Evolutionary conservation across 1,140 invertebrate species (phyloP).

Genomic region (Scaptomyza graminum): DNA sequence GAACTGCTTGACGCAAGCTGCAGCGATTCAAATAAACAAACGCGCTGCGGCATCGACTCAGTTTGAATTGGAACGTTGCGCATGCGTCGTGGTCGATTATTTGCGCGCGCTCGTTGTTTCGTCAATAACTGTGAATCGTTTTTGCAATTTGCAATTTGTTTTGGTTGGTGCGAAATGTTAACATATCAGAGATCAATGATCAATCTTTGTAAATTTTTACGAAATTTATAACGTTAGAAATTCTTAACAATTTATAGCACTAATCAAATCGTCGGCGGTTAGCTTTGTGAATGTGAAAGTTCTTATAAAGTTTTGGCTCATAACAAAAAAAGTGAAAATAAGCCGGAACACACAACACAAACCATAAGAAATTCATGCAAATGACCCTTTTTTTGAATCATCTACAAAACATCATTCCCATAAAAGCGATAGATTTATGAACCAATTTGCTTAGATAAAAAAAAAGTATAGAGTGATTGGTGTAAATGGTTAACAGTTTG

Average conservation of each 20-base stretch:
- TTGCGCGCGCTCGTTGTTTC: constrained; percentile 22
- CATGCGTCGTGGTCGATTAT: constrained; percentile 53
- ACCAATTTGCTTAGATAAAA: constrained; percentile 41
- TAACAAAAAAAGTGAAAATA: constrained; percentile 53
- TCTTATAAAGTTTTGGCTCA: constrained; percentile 57
- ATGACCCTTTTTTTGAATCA: constrained; percentile 54
- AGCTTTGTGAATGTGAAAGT: constrained; percentile 63
- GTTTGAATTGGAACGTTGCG: constrained; percentile 78
- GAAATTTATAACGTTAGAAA: not conserved
- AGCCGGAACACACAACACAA: constrained; percentile 27
- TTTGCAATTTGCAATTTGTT: constrained; percentile 22
- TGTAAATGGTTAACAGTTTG: constrained; percentile 20
- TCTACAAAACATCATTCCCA: constrained; percentile 11
- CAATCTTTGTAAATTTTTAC: not conserved
- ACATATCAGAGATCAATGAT: not conserved
- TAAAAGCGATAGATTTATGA: constrained; percentile 54
- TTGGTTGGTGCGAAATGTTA: constrained; percentile 44
- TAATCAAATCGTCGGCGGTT: not conserved
- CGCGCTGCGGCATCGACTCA: constrained; percentile 53
- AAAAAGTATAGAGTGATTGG: not conserved
- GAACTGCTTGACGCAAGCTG: constrained; percentile 37
- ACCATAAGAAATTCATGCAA: constrained; percentile 41
- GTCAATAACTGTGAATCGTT: constrained; percentile 25
- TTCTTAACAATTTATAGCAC: constrained; percentile 22
- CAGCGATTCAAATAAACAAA: constrained; percentile 73